phyloP scores from a whole-genome alignment of 2,113 vertebrate species.

The Salvator merianae region DNA sequence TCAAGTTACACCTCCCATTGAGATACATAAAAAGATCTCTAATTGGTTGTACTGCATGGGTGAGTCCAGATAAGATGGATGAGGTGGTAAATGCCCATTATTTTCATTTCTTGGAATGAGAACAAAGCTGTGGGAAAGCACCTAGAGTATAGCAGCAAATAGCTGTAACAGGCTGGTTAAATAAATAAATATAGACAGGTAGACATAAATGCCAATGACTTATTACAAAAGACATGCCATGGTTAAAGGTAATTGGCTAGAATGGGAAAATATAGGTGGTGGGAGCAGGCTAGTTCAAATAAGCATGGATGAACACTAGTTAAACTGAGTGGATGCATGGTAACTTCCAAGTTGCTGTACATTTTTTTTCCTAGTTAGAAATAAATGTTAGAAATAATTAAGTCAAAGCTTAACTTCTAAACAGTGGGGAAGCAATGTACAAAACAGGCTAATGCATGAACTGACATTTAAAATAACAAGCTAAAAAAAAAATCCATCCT shows the following conservation, averaged over 20 bases:
- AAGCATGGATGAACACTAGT: no score
- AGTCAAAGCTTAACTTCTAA: no score
- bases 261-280: neutral
- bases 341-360: no score
- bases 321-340: no score
- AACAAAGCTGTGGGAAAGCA: neutral
- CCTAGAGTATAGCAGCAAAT: neutral
- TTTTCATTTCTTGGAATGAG: neutral
- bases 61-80: neutral
- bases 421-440: no score
- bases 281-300: no score
- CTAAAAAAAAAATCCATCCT: no score
- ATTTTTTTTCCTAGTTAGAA: no score
- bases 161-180: neutral
- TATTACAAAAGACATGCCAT: neutral
- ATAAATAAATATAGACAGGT: neutral
- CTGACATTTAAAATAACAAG: no score
- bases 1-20: neutral
- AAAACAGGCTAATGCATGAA: no score
- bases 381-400: no score
- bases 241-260: neutral
- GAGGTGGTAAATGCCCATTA: neutral
- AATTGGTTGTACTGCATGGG: neutral
- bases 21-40: neutral
- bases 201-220: neutral